Evolutionary conservation across 2,888 invertebrate species (phyloP), one percentile per base, ranked within the genome.

Genomic region (Lasius fuliginosus): DNA sequence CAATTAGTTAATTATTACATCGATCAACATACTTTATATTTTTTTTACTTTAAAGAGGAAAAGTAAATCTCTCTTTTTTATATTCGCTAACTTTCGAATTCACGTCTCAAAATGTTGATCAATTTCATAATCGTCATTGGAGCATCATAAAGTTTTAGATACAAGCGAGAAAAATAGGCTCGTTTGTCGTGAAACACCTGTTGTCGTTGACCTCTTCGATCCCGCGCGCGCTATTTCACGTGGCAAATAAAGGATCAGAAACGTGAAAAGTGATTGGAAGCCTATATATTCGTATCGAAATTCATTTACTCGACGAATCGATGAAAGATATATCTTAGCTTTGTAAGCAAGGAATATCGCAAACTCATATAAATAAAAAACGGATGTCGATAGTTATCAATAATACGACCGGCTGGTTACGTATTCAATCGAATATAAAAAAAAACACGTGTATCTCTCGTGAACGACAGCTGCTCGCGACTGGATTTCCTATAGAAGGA

Each of bases 391-490:
- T 36, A 64, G 62, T 79, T 82, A 79, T 82, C 36, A 58, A 56
- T 67, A 87, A 83, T 73, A 58, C 40, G 62, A 18, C 82, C 65
- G 12, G 53, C 49, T 67, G 46, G 53, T 87, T 84, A 82, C 71
- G 58, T 83, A 75, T 89, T 85, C 85, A 27, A 23, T 65, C 58
- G 60, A 67, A 69, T 8, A 62, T 42, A 46, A 53, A n/a, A 53
- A n/a, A 60, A 83, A 65, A 60, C 77, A 83, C 84, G 75, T 76
- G 75, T 33, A 62, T 68, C 23, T 42, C 62, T 75, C 83, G 49
- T 76, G 83, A 62, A 76, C 71, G 18, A 18, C 33, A 18, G 56
- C 8, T n/a, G 27, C 49, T 49, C 46, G 18, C 30, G 15, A 73
- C 46, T 82, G 64, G 33, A 18, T 68, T 40, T 11, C 36, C 40